Base-by-base conservation (phyloP, 2,797 vertebrate species). In the Prunella strophiata region DNA sequence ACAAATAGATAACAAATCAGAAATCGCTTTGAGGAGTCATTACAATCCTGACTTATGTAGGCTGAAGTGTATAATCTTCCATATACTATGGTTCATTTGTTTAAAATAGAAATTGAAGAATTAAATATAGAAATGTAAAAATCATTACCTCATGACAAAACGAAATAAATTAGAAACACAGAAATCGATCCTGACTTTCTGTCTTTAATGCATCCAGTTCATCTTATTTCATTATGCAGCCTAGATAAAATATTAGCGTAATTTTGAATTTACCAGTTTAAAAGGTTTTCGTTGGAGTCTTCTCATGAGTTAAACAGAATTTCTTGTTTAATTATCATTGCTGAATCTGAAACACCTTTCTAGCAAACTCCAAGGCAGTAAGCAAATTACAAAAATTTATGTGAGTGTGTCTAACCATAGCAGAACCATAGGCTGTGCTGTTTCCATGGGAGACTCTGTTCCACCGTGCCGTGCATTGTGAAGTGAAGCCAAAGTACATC, bases 401-500 rank as follows among this genome's bases (percentile, higher is more conserved):
- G 29, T 2, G 5, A 57, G 22, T 4, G 0, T 65, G 34, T 86
- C 73, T 81, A 72, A 62, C n/a, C 29, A 7, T 3, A 59, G 12
- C 47, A 89, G 59, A 3, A 4, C 19, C 47, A 57, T 3, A 52
- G 66, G n/a, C 58, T 75, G n/a, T 34, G 73, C 54, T 51, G 13
- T 55, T 59, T 58, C 87, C 10, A 20, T 42, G 62, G 73, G 65
- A 88, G 29, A 13, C 43, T 82, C 50, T 92, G 82, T 85, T 91
- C 73, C 66, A 85, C 66, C 68, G 20, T 22, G 66, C 85, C 11
- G 12, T 52, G 92, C 40, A 13, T 11, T 26, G 40, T 19, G 32
- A 88, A 92, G 54, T 4, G 62, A 68, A 93, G 93, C 91, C 85
- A 91, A 90, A 86, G 55, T 18, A 42, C 58, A 90, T 81, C 86